Base-by-base conservation (phyloP, 1,140 invertebrate species). In the Sarcophaga peregrina region DNA sequence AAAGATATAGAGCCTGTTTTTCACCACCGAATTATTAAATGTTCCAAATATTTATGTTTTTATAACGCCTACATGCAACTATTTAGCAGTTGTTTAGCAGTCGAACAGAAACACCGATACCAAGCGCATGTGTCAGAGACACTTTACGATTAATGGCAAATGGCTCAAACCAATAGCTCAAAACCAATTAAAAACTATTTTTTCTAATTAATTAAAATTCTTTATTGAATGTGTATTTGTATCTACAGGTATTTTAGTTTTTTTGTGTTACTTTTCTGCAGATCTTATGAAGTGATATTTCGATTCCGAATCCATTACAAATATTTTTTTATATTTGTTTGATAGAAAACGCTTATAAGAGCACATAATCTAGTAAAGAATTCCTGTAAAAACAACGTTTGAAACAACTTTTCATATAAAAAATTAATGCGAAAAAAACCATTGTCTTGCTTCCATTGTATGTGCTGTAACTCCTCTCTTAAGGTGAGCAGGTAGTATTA, bases 141-240 rank as follows among this genome's bases (percentile, higher is more conserved):
- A 78, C 48, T 78, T 78, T 50, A n/a, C 54, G 15, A 78, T 78
- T 78, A 78, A 78, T 78, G n/a, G 75, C 47, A 78, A 52, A 47
- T 47, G 48, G 74, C 20, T 47, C 11, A 47, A 5, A 8, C 73
- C 45, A 48, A 46, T 62, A 62, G 13, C 45, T 47, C 74, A 5
- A 46, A 76, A 52, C 75, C 47, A 78, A n/a, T 78, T 78, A 52
- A 78, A 37, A 78, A 50, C 17, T 0, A 78, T n/a, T 78, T 52
- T 78, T 78, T 76, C 50, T 78, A 50, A 78, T 50, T 78, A 78
- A 78, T 78, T 78, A 78, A 78, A 78, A 78, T 78, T 52, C 75
- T 78, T 68, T 15, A 7, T 25, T 37, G 25, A 68, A 20, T 4
- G 25, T 37, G 25, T 37, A 37, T 37, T 1, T 37, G 25, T 37